Evolutionary conservation across 1,140 invertebrate species (phyloP).

Genomic region (Pissodes strobi): DNA sequence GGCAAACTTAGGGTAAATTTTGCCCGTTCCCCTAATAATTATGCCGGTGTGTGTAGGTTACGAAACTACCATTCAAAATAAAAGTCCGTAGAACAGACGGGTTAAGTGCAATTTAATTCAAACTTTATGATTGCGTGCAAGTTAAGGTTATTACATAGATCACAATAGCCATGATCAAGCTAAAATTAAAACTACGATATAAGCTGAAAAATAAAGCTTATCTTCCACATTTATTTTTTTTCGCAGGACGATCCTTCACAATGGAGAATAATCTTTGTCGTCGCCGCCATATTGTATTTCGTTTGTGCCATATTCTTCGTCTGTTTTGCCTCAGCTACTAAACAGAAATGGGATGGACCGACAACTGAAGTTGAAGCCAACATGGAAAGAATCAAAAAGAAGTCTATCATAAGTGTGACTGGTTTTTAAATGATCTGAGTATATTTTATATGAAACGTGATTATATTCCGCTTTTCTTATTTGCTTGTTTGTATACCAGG

Average conservation of each 20-base stretch:
- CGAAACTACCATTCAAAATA: too few relatives aligned
- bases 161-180: too few relatives aligned
- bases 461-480: too few relatives aligned
- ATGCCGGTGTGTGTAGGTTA: too few relatives aligned
- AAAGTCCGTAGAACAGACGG: too few relatives aligned
- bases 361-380: not conserved
- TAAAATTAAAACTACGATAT: not conserved
- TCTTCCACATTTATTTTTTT: not conserved
- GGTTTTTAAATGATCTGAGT: not conserved
- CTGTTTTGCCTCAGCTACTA: not conserved
- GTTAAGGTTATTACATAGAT: too few relatives aligned
- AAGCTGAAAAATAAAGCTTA: not conserved
- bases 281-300: not conserved
- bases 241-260: not conserved
- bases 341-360: slow-evolving; percentile 8
- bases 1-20: too few relatives aligned
- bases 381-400: not conserved
- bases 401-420: slow-evolving; percentile 6
- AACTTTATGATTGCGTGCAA: too few relatives aligned
- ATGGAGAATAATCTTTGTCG: slow-evolving; percentile 6
- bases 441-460: too few relatives aligned
- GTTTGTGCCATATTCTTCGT: not conserved
- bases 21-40: too few relatives aligned
- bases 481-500: too few relatives aligned
- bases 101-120: too few relatives aligned